Percentiles rank a stretch among this genome's conserved stretches.
These are phyloP conservation scores for Pollenia angustigena DNA, from an alignment of 2,888 invertebrate genomes.

Conservation along the genomic window DNA sequence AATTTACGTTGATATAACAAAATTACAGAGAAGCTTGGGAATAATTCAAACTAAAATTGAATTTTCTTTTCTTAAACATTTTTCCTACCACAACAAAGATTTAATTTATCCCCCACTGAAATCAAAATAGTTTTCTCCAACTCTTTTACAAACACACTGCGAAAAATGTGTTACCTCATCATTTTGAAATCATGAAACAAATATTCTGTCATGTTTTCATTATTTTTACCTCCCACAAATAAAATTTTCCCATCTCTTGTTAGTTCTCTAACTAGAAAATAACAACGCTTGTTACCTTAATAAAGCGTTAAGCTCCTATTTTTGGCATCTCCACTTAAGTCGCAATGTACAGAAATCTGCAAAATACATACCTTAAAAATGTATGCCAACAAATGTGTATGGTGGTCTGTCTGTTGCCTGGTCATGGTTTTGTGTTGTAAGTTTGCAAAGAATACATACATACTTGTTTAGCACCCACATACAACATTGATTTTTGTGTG, in stretches of 20 bases:
- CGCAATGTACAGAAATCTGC: slow-evolving; percentile 32
- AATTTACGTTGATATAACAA: too few relatives aligned
- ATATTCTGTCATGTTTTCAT: slow-evolving; percentile 64
- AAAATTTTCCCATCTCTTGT: slow-evolving; percentile 29
- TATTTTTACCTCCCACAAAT: slow-evolving; percentile 28
- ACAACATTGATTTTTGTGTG: slow-evolving; percentile 27
- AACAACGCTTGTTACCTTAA: slow-evolving; percentile 38
- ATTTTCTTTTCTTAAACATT: too few relatives aligned
- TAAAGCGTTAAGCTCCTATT: slow-evolving; percentile 47
- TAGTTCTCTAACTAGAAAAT: slow-evolving; percentile 30
- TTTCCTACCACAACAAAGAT: too few relatives aligned
- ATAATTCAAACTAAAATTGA: too few relatives aligned
- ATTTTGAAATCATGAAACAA: slow-evolving; percentile 54
- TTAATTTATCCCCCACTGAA: too few relatives aligned
- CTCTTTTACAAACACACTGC: neutral
- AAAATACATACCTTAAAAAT: slow-evolving; percentile 37
- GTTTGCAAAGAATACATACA: slow-evolving; percentile 8
- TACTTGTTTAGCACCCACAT: slow-evolving; percentile 63
- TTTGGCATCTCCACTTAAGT: slow-evolving; percentile 22
- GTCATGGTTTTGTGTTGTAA: slow-evolving; percentile 14
- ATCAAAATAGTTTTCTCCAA: neutral
- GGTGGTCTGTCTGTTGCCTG: neutral
- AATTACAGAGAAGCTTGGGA: too few relatives aligned
- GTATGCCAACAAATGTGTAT: slow-evolving; percentile 8
- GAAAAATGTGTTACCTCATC: slow-evolving; percentile 54